phyloP scores from a whole-genome alignment of 1,140 invertebrate species.

The Mya arenaria region DNA sequence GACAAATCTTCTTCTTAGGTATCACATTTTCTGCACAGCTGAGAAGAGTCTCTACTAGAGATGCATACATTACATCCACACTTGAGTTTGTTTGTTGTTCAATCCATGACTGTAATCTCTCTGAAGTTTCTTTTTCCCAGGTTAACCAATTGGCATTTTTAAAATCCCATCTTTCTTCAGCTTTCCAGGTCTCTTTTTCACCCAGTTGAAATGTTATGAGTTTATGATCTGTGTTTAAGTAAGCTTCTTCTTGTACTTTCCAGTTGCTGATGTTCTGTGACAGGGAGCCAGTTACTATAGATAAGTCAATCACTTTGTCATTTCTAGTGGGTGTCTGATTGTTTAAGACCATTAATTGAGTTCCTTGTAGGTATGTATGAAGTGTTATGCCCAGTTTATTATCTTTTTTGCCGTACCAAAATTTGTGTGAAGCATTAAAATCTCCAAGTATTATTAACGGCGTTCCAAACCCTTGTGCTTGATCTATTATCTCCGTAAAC shows the following conservation, averaged over 20 bases:
- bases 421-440: background rate
- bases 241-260: background rate
- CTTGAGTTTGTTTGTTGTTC: no score
- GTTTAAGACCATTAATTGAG: background rate
- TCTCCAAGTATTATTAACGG: background rate
- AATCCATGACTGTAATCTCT: no score
- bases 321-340: background rate
- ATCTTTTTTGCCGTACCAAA: background rate
- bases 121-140: background rate
- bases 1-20: no score
- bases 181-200: background rate
- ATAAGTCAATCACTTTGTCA: background rate
- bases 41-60: no score
- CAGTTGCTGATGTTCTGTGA: background rate
- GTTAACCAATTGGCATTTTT: background rate
- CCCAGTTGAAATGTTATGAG: background rate
- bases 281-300: background rate
- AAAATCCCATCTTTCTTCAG: background rate
- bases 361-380: background rate
- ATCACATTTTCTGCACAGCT: no score
- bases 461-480: background rate
- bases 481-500: background rate
- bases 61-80: no score
- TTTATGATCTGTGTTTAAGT: background rate
- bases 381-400: background rate